Evolutionary conservation across 2,888 invertebrate species (phyloP), one percentile per base, ranked within the genome.

Genomic region (Dryomyza anilis): DNA sequence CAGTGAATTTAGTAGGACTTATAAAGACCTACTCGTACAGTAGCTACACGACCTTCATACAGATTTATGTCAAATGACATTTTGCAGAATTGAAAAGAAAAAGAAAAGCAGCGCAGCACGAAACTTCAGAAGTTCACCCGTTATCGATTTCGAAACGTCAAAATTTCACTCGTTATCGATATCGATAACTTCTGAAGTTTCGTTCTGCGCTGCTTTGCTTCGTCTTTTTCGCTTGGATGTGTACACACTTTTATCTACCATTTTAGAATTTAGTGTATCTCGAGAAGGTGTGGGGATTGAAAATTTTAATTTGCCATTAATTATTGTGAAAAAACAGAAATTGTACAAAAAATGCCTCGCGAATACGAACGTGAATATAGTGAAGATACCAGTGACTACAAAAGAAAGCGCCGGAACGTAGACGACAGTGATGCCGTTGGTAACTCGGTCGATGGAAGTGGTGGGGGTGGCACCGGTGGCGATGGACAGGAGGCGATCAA

Each of bases 361-460:
- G 81, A 81, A 67, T 81, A 82, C 64, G 81, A 82, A 61, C 77
- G 81, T 66, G 81, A 81, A 46, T 81, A 81, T 64, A 81, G 76
- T 69, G 81, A 82, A 66, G 82, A 81, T 63, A 76, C 77, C 55
- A 75, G 78, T 43, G 82, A 82, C 67, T 81, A 79, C 66, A 81
- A 81, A 69, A 72, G 81, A 25, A 81, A 81, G 69, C 76, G 81
- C 56, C 81, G 81, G 21, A 80, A 76, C 30, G 81, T 80, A 61
- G 81, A 81, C 25, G 73, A 78, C 62, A 66, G 61, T 33, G 65
- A 64, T 25, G 73, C 72, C 68, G 70, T 66, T 60, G 71, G 73
- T 64, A 71, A 69, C 60, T 69, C 69, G 62, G 69, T 65, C 16
- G 66, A 46, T 50, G 64, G 65, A 36, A 73, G 73, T 66, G 71